Base-by-base conservation (phyloP, 1,140 invertebrate species). In the Micrasema minimum region DNA sequence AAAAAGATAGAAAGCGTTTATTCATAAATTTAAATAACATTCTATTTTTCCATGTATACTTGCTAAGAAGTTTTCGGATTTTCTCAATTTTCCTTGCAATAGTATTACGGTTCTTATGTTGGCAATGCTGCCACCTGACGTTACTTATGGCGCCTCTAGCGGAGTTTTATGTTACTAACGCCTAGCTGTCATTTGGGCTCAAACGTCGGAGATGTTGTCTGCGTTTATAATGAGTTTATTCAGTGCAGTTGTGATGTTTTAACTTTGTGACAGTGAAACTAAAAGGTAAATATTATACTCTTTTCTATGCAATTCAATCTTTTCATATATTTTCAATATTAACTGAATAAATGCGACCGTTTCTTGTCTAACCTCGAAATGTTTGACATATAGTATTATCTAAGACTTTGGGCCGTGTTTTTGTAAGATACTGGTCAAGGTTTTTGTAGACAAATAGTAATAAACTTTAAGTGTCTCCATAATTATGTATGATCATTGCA, bases 41-140 rank as follows among this genome's bases (percentile, higher is more conserved):
- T n/a, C n/a, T n/a, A n/a, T n/a, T n/a, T n/a, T n/a, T n/a, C n/a
- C n/a, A n/a, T n/a, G n/a, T n/a, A n/a, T n/a, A n/a, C n/a, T n/a
- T n/a, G n/a, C n/a, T n/a, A n/a, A n/a, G n/a, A n/a, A n/a, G n/a
- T n/a, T n/a, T n/a, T n/a, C n/a, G 7, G 26, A 31, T 31, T 31
- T 31, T 31, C 26, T 7, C 7, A 4, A 31, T 31, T 4, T 31
- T 31, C 26, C 26, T 31, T 4, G 2, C 26, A 31, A 31, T 4
- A 2, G 26, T 31, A 31, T 31, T 31, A 31, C 26, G 26, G 7
- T 31, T 31, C 7, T 4, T 48, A 48, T 12, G 31, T 62, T 74
- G 72, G 72, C 46, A 67, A 14, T 35, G 61, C 65, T 68, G 68
- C 12, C 1, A 50, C 7, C 35, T 71, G 72, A 74, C 68, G 64